These are phyloP conservation scores for Sebastes diploproa DNA, from an alignment of 2,797 vertebrate species.

Conservation along the genomic window DNA sequence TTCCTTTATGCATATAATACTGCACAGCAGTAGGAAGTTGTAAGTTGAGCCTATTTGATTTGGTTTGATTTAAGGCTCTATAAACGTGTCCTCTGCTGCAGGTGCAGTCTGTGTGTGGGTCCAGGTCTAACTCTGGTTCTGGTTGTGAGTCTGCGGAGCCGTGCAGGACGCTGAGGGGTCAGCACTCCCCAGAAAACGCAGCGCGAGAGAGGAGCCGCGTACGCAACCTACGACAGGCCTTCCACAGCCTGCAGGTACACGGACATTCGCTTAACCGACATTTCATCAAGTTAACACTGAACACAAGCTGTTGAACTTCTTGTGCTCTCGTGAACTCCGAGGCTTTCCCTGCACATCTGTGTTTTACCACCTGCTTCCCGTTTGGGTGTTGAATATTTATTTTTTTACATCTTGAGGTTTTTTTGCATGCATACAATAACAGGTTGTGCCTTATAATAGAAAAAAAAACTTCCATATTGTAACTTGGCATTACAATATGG, in stretches of 20 bases:
- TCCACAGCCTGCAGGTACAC: conserved; percentile 86
- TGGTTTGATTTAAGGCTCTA: not conserved
- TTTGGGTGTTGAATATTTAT: not conserved
- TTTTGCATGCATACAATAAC: not conserved
- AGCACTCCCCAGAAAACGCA: conserved; percentile 83
- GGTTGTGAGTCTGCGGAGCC: conserved; percentile 14
- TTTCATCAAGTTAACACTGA: no score
- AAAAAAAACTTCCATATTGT: no score
- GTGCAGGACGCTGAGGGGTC: conserved; percentile 53
- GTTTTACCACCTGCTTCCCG: not conserved
- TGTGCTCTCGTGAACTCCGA: not conserved
- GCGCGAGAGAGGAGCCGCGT: conserved; percentile 87
- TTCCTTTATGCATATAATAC: not conserved
- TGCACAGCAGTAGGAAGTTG: not conserved
- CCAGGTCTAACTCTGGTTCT: conserved; percentile 23
- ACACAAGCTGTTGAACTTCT: not conserved
- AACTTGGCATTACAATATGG: no score
- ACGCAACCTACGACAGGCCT: conserved; percentile 86
- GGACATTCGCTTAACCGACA: not conserved
- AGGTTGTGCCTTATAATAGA: not conserved
- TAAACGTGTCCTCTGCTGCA: conserved; percentile 11
- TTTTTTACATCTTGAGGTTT: not conserved
- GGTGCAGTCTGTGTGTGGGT: conserved; percentile 37
- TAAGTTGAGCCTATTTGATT: not conserved
- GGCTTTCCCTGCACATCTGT: not conserved